These are phyloP conservation scores for Zygaena filipendulae DNA, from an alignment of 2,888 invertebrate species.

Conservation along the genomic window DNA sequence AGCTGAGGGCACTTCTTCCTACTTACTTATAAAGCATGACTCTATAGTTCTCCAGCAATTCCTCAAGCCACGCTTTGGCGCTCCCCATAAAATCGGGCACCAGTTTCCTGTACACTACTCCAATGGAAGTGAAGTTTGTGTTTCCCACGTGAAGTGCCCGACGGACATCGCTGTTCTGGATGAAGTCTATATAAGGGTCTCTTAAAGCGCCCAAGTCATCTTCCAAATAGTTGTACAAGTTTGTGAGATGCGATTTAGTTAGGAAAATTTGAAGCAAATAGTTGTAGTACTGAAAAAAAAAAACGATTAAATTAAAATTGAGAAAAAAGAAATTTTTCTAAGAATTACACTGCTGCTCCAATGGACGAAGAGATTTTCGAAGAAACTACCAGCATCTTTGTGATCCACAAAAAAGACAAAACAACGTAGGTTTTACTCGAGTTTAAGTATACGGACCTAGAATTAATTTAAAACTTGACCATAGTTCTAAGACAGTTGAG, in stretches of 20 bases:
- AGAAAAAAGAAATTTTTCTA: no score
- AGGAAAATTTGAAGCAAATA: constrained; percentile 52
- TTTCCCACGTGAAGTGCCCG: constrained; percentile 64
- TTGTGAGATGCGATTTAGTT: constrained; percentile 46
- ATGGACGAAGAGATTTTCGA: no score
- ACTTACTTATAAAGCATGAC: constrained; percentile 72
- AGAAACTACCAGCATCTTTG: no score
- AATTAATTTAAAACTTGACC: no score
- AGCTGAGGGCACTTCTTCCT: no score
- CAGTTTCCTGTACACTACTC: constrained; percentile 57
- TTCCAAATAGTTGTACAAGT: constrained; percentile 59
- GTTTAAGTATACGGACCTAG: no score
- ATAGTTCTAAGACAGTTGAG: no score
- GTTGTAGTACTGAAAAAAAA: constrained; percentile 55
- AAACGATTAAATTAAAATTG: no score
- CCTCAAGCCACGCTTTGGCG: constrained; percentile 66
- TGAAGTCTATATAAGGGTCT: constrained; percentile 48
- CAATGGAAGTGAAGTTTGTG: constrained; percentile 57
- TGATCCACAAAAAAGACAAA: no score
- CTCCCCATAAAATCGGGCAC: constrained; percentile 67
- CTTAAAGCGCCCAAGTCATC: constrained; percentile 44
- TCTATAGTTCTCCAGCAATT: constrained; percentile 60
- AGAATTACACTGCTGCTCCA: no score
- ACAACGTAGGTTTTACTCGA: no score
- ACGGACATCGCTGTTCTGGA: constrained; percentile 50